phyloP scores from a whole-genome alignment of 2,797 vertebrate genomes.

The Thripadectes ignobilis region DNA sequence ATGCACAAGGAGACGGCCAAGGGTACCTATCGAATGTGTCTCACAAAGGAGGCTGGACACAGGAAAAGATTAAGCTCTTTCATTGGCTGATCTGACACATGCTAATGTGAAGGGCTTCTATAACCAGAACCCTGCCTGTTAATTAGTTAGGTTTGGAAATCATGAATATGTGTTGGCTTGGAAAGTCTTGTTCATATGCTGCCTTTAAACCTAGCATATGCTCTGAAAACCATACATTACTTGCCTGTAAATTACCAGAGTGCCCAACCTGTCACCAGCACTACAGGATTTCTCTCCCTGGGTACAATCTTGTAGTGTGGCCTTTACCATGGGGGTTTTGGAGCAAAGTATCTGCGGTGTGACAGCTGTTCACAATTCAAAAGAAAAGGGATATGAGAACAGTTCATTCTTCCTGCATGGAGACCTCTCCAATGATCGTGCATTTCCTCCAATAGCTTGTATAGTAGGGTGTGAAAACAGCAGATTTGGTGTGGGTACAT shows the following conservation, averaged over 20 bases:
- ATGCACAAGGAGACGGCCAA: constrained; percentile 85
- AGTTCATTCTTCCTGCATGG: not conserved
- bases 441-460: not conserved
- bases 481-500: not conserved
- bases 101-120: not conserved
- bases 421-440: not conserved
- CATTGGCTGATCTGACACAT: not conserved
- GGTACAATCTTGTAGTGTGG: not conserved
- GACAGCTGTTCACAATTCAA: not conserved
- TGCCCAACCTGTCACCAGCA: constrained; percentile 8
- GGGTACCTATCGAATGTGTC: constrained; percentile 82
- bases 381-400: not conserved
- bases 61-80: constrained; percentile 2
- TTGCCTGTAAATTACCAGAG: constrained; percentile 17
- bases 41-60: not conserved
- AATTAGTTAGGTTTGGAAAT: not conserved
- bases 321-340: constrained; percentile 13
- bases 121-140: not conserved
- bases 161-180: not conserved
- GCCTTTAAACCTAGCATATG: not conserved
- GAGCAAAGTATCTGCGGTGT: not conserved
- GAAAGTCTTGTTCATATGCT: not conserved
- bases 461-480: not conserved
- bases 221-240: not conserved
- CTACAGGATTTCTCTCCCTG: not conserved